These are phyloP conservation scores for Lepeophtheirus salmonis DNA, from an alignment of 1,140 invertebrate species.

Conservation along the genomic window DNA sequence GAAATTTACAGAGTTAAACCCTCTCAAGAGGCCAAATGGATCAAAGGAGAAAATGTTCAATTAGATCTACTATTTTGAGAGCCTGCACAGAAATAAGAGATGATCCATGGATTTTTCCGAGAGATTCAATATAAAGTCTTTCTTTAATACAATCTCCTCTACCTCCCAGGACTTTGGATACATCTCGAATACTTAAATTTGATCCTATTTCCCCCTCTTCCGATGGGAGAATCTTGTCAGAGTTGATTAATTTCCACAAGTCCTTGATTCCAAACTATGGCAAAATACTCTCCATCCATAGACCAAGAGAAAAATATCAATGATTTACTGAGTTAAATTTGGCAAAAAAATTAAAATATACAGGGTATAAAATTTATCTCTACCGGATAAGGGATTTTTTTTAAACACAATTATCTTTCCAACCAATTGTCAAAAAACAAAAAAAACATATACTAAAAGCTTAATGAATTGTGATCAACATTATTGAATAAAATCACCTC, in stretches of 20 bases:
- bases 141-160: not conserved
- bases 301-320: too few relatives aligned
- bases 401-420: too few relatives aligned
- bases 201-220: not conserved
- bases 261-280: not conserved
- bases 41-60: not conserved
- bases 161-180: not conserved
- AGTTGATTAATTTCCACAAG: not conserved
- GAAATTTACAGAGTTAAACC: not conserved
- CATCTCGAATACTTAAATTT: not conserved
- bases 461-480: too few relatives aligned
- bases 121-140: not conserved
- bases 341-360: too few relatives aligned
- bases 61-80: not conserved
- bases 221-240: not conserved
- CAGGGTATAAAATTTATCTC: too few relatives aligned
- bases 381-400: too few relatives aligned
- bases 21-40: not conserved
- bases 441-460: too few relatives aligned
- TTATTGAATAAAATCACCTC: too few relatives aligned
- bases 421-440: too few relatives aligned
- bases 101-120: not conserved
- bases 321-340: too few relatives aligned
- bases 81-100: not conserved
- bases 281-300: not conserved